Base-by-base conservation (phyloP, 53 echinoderm and acorn worm genomes). In the Mesocentrotus franciscanus region DNA sequence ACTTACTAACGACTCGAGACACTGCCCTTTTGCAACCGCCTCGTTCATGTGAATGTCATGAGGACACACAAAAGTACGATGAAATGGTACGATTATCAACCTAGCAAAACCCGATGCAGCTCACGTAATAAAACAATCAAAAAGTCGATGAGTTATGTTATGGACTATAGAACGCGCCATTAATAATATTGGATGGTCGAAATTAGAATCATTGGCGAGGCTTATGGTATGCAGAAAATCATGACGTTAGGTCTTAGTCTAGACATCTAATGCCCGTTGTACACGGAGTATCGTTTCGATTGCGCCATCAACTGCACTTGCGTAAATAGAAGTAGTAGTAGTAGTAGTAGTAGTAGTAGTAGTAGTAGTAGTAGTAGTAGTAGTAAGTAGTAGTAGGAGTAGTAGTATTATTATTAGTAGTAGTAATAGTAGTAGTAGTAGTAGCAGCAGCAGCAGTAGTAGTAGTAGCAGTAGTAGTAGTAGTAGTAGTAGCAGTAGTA, bases 121-220 rank as follows among this genome's bases (percentile, higher is more conserved):
- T 87, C 87, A 87, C 87, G 87, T 20, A 87, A 8, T 58, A 87
- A 87, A 58, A 87, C 87, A 58, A 87, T 87, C 57, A 87, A 58
- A 26, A 22, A 18, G 57, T 39, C 56, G 58, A 87, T 87, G 87
- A 87, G 56, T 57, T 87, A 58, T 87, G 59, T 27, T 58, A 87
- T 57, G 87, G 87, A 87, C 58, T 87, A 87, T 27, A 87, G 87
- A 56, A 87, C 87, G 27, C 57, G 87, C 87, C 15, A 58, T 57
- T 87, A 87, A 49, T 49, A 87, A 49, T 49, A 87, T 87, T 87
- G 87, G 87, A 87, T 15, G 11, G 58, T n/a, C 58, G n/a, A 87
- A 27, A 56, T 26, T 87, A 58, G 87, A 87, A n/a, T 58, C 87
- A 58, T 58, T 58, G 56, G n/a, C 15, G 87, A 58, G n/a, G 58